These are phyloP conservation scores for Blastomussa wellsi DNA, from an alignment of 92 coral and sea anemone species.

Conservation along the genomic window DNA sequence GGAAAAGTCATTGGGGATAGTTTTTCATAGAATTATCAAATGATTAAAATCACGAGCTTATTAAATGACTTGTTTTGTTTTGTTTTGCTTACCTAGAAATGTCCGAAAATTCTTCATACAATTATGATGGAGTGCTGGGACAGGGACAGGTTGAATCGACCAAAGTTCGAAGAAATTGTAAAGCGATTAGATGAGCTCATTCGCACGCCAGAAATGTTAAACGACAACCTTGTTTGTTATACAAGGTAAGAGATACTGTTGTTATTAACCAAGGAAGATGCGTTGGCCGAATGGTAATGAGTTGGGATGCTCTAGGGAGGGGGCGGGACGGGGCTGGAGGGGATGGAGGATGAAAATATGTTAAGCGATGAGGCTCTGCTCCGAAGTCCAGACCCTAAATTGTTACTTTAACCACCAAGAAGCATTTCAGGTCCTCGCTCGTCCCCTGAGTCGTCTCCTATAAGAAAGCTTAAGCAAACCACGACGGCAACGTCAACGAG, in stretches of 20 bases:
- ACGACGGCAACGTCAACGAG: too few relatives aligned
- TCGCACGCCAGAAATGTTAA: conserved; percentile 87
- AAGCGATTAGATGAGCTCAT: conserved; percentile 75
- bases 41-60: not conserved
- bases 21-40: not conserved
- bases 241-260: conserved; percentile 16
- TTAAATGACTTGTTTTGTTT: not conserved
- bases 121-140: conserved; percentile 93
- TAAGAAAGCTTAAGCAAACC: too few relatives aligned
- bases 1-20: too few relatives aligned
- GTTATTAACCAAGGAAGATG: too few relatives aligned
- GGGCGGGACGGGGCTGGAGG: too few relatives aligned
- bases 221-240: conserved; percentile 52
- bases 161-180: conserved; percentile 75
- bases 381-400: too few relatives aligned
- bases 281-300: not conserved
- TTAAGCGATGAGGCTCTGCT: too few relatives aligned
- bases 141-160: conserved; percentile 75
- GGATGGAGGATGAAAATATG: too few relatives aligned
- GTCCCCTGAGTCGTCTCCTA: too few relatives aligned
- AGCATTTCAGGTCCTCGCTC: too few relatives aligned
- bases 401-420: too few relatives aligned
- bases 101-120: conserved; percentile 70
- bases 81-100: conserved; percentile 35
- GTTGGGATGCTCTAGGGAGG: too few relatives aligned